Conservation (phyloP, 2,113 vertebrate species). For the Ranitomeya variabilis region DNA sequence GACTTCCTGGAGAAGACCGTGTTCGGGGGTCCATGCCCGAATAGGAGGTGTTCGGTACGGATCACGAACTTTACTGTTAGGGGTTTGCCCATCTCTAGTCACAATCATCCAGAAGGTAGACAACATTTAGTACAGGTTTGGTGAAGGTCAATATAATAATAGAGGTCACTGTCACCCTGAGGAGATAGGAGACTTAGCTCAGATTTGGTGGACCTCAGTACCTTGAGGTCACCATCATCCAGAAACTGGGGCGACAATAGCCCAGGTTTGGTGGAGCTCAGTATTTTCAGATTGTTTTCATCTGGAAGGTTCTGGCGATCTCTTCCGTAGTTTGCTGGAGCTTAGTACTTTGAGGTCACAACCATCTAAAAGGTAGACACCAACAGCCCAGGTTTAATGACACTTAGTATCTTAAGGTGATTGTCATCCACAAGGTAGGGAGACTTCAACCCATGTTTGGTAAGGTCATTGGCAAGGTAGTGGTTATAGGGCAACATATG, state of each 20-base stretch:
- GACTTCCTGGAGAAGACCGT: no score
- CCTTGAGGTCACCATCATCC: neutral
- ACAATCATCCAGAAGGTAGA: no score
- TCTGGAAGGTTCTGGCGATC: neutral
- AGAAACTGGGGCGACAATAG: neutral
- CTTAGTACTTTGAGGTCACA: neutral
- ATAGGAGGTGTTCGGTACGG: no score
- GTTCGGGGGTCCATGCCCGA: no score
- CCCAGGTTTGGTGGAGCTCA: neutral
- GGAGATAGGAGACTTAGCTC: neutral
- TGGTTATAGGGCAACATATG: neutral
- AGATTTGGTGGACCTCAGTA: neutral
- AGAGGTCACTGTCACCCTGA: no score
- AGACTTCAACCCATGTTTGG: neutral
- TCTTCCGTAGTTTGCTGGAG: neutral
- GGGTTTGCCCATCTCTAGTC: no score
- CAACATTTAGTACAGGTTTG: no score
- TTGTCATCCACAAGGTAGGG: neutral
- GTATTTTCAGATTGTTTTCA: neutral
- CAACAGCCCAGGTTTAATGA: neutral
- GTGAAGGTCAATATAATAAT: no score
- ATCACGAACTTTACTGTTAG: no score
- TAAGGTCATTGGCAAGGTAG: neutral
- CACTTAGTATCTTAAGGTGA: no score
- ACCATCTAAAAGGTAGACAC: neutral